Evolutionary conservation across 2,113 vertebrate species (phyloP), one percentile per base, ranked within the genome.

Genomic region (Pontoporia blainvillei): DNA sequence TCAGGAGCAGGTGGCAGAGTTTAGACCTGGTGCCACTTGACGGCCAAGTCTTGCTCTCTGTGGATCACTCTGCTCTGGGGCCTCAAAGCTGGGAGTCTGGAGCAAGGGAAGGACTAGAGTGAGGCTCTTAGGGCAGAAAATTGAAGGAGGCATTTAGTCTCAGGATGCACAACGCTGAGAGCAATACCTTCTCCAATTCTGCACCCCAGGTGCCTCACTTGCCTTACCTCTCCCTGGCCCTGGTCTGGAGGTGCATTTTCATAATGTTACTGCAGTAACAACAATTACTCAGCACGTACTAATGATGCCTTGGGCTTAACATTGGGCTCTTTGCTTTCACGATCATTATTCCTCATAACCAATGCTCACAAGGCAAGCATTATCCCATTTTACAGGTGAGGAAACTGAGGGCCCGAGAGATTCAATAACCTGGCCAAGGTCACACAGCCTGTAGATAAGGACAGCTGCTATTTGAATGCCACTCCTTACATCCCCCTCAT

Each of bases 211-310:
- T 0, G 10, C 62, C 90, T 41, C 59, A 1, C 41, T 29, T 6
- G 72, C 44, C 75, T 46, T 21, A 0, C n/a, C 54, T 90, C 54
- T 44, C 31, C 64, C 41, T n/a, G 10, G 73, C 20, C 78, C 46
- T 36, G n/a, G n/a, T 5, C 27, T 66, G 46, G 36, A 52, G 76
- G 25, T 4, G 12, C 25, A 49, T 62, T 31, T 69, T 61, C 84
- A 29, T 12, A 57, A 62, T 25, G 23, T 64, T 11, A 52, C 21
- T 9, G n/a, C 17, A 21, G 17, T 31, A 36, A 73, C 29, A 52
- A 36, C 8, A n/a, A 29, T 2, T 0, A 8, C 23, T 44, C 41
- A 17, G 0, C 4, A 18, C 8, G 59, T 6, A 23, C 46, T 69
- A 25, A 27, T 6, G 62, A 20, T 7, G 36, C 18, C 67, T 25